Percentiles rank a stretch among this genome's conserved stretches.
Evolutionary conservation across 2,113 vertebrate species (phyloP).

Genomic region (Sander lucioperca): DNA sequence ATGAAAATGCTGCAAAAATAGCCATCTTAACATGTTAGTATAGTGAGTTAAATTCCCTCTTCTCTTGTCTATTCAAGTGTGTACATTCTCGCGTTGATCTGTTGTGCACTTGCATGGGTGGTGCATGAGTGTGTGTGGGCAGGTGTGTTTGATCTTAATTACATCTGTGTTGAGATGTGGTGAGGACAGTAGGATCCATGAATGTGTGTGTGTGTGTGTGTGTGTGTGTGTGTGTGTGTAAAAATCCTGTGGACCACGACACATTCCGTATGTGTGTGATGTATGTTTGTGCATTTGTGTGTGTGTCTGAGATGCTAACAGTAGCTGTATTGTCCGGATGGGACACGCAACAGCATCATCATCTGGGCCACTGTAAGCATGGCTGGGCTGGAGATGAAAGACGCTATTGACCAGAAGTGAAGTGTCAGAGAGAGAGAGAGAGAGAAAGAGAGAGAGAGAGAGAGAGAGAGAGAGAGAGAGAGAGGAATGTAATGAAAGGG

Average conservation of each 20-base stretch:
- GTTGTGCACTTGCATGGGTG: not conserved
- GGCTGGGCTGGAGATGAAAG: constrained; percentile 76
- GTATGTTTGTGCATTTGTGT: constrained; percentile 41
- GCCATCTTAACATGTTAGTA: not conserved
- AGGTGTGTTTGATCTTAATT: constrained; percentile 27
- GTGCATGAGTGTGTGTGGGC: constrained; percentile 11
- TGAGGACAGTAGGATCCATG: constrained; percentile 16
- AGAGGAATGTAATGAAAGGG: constrained; percentile 57
- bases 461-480: not conserved
- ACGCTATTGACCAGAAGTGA: constrained; percentile 72
- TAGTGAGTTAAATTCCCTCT: not conserved
- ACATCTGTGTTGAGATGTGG: not conserved
- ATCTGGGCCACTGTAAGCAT: constrained; percentile 77
- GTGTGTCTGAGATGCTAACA: constrained; percentile 58
- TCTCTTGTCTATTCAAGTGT: not conserved
- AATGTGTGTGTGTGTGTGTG: too few species aligned
- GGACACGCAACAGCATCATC: constrained; percentile 69
- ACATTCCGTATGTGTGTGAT: constrained; percentile 37
- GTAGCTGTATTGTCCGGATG: constrained; percentile 75
- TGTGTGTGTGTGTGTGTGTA: not conserved
- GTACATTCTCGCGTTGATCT: not conserved
- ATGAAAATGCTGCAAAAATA: constrained; percentile 53
- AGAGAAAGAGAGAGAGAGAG: not conserved
- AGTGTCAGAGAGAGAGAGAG: constrained; percentile 54
- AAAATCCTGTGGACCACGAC: constrained; percentile 14